Evolutionary conservation across 2,113 vertebrate genomes (phyloP).

Genomic region (Callionymus lyra): DNA sequence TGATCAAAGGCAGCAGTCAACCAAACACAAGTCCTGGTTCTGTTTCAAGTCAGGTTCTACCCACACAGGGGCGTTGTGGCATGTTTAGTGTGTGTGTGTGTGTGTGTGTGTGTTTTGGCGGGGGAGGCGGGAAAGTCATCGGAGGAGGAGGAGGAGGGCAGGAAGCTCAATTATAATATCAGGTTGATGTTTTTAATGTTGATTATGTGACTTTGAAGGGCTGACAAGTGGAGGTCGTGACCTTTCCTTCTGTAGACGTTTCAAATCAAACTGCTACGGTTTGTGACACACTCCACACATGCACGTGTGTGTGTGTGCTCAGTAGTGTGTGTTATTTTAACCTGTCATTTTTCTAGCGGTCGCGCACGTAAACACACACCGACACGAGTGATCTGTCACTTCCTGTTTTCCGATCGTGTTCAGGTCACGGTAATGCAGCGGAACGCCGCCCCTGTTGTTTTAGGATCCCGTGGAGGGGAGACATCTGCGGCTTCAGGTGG

Average conservation of each 20-base stretch:
- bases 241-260: constrained; percentile 37
- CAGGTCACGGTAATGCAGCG: too few relatives aligned
- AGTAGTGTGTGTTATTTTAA: constrained; percentile 28
- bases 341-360: constrained; percentile 25
- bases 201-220: constrained; percentile 63
- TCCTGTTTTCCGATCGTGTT: too few relatives aligned
- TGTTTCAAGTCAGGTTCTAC: constrained; percentile 48
- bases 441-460: too few relatives aligned
- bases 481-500: too few relatives aligned
- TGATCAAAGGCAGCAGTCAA: constrained; percentile 48
- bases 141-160: too few relatives aligned
- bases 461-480: too few relatives aligned
- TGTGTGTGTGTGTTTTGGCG: too few relatives aligned
- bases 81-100: too few relatives aligned
- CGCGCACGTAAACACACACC: constrained; percentile 8
- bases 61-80: constrained; percentile 18
- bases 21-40: constrained; percentile 42
- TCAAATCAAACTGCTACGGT: constrained; percentile 50
- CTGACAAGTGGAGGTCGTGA: constrained; percentile 50
- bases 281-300: constrained; percentile 25
- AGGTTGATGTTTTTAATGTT: constrained; percentile 65
- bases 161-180: constrained; percentile 63
- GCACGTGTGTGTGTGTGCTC: constrained; percentile 3
- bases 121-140: too few relatives aligned
- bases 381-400: too few relatives aligned